These are phyloP conservation scores for Aelia acuminata DNA, from an alignment of 2,888 invertebrate species.

Conservation along the genomic window DNA sequence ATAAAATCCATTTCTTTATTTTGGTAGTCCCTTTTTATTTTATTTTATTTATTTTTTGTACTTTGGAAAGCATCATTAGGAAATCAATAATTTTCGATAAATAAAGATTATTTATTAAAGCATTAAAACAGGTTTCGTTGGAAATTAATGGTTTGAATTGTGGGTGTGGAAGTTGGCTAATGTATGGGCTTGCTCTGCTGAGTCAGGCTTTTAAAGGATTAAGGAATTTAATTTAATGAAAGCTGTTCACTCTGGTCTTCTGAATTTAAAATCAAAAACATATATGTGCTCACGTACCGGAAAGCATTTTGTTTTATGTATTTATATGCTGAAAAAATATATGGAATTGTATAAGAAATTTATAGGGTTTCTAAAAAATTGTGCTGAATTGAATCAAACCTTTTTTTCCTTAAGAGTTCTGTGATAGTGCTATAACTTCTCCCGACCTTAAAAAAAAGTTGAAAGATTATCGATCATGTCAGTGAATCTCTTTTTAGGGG, in stretches of 20 bases:
- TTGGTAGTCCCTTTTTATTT: neutral
- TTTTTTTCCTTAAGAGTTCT: too few relatives aligned
- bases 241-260: neutral
- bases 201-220: constrained; percentile 9
- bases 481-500: too few relatives aligned
- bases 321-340: too few relatives aligned
- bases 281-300: neutral
- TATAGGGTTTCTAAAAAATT: too few relatives aligned
- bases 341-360: too few relatives aligned
- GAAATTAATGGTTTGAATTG: neutral
- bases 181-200: neutral
- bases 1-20: neutral
- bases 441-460: too few relatives aligned
- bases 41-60: neutral
- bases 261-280: neutral
- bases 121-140: neutral
- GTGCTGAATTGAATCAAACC: too few relatives aligned
- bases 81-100: neutral
- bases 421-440: too few relatives aligned
- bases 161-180: constrained; percentile 25
- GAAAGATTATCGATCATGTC: too few relatives aligned
- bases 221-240: neutral
- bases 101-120: neutral
- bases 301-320: neutral
- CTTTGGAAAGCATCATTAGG: neutral